Evolutionary conservation across 2,888 invertebrate species (phyloP), one percentile per base, ranked within the genome.

Genomic region (Hyles lineata): DNA sequence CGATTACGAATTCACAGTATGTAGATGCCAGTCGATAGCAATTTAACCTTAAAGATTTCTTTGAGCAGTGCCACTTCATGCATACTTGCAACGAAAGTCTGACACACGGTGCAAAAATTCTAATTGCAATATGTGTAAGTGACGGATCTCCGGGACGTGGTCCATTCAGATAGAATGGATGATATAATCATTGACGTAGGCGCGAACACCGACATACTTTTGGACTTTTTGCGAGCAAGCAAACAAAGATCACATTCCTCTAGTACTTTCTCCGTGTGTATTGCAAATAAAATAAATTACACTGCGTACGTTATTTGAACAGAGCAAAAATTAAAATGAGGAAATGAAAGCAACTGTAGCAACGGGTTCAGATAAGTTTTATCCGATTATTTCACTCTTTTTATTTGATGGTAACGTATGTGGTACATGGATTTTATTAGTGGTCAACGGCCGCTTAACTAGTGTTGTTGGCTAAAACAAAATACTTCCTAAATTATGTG

Each of bases 161-260:
- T 80, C 78, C 78, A 76, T 76, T 75, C 70, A 74, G 75, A 72
- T 69, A 59, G 50, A 70, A 59, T 71, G 73, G 75, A 72, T 81
- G 89, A 92, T 84, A 87, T 90, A 92, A 91, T 83, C 81, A 83
- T 75, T 86, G 87, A 87, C 87, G 87, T 83, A 83, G 81, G 82
- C 80, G 81, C 83, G 82, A 78, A 79, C 76, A 84, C 79, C 82
- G 87, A 86, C 88, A 88, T 80, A 88, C 90, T 85, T 85, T 83
- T 81, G 79, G 79, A 78, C 80, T 80, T 84, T 86, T 88, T 82
- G 85, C 85, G 77, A 79, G 77, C 83, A 84, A 82, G 82, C 80
- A 86, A 84, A 86, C 83, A 85, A 86, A 86, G 85, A 86, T 87
- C 85, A 85, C 83, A 84, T 84, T 82, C 85, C 80, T 55, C 59